phyloP scores from a whole-genome alignment of 92 coral and sea anemone genomes.

The Hydrozoanthus gracilis region DNA sequence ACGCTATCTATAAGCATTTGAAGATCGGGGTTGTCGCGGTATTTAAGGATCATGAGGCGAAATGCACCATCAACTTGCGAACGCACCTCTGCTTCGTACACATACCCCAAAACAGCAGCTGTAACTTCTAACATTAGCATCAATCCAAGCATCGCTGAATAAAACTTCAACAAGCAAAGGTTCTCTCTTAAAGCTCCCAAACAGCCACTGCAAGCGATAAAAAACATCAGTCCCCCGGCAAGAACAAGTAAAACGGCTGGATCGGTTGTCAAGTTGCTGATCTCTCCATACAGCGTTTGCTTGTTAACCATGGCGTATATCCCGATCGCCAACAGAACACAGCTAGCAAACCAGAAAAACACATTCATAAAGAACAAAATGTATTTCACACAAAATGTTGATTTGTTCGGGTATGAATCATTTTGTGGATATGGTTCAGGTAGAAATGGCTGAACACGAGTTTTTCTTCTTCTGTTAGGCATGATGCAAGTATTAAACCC shows the following conservation, averaged over 20 bases:
- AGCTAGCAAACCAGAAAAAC: constrained; percentile 82
- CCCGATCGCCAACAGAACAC: constrained; percentile 82
- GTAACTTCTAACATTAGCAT: constrained; percentile 82
- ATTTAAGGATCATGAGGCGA: constrained; percentile 70
- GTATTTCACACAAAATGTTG: constrained; percentile 85
- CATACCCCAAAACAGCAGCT: constrained; percentile 84
- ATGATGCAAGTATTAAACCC: neutral
- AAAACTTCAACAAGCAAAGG: constrained; percentile 81
- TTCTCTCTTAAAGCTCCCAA: constrained; percentile 96
- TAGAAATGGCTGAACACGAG: constrained; percentile 39
- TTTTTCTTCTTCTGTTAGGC: constrained; percentile 29
- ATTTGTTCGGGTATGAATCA: constrained; percentile 77
- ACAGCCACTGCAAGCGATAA: constrained; percentile 91
- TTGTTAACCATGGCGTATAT: constrained; percentile 85
- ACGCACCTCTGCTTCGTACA: constrained; percentile 73
- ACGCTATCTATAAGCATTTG: constrained; percentile 80
- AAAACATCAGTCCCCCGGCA: constrained; percentile 77
- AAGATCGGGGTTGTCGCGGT: constrained; percentile 92
- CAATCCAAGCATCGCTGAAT: constrained; percentile 71
- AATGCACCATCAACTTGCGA: constrained; percentile 81
- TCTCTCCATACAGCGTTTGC: constrained; percentile 82
- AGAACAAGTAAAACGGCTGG: constrained; percentile 86
- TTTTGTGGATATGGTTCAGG: constrained; percentile 15
- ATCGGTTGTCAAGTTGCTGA: constrained; percentile 84
- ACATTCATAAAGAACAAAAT: constrained; percentile 92